phyloP scores from a whole-genome alignment of 2,113 vertebrate species.

The Myiozetetes cayanensis region DNA sequence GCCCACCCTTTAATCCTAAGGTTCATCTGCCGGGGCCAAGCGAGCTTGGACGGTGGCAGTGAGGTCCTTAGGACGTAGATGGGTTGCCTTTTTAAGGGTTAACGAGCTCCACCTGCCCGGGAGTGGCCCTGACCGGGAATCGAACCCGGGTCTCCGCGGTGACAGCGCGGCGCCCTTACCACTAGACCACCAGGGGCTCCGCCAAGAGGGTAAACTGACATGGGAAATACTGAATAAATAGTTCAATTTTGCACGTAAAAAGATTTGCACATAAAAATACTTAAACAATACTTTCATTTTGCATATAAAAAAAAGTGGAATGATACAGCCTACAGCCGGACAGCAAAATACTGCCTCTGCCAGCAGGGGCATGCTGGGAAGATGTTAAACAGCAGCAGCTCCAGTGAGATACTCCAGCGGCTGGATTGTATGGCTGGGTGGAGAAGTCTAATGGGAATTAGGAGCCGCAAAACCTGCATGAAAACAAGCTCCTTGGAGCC shows the following conservation, averaged over 20 bases:
- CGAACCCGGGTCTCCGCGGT: too few relatives aligned
- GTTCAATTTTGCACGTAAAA: neutral
- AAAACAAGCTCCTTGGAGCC: rapidly evolving
- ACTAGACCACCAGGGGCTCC: too few relatives aligned
- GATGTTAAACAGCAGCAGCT: neutral
- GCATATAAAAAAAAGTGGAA: neutral
- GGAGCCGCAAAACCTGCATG: neutral
- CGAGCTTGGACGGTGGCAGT: too few relatives aligned
- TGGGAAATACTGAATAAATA: neutral
- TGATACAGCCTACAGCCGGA: neutral
- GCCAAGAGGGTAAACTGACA: neutral
- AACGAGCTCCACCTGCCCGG: too few relatives aligned
- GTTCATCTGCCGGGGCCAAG: too few relatives aligned
- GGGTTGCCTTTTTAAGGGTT: too few relatives aligned
- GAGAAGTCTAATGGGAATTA: neutral
- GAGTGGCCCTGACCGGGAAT: too few relatives aligned
- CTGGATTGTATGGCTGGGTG: neutral
- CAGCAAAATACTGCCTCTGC: neutral
- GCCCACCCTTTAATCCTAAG: too few relatives aligned
- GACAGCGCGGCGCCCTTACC: too few relatives aligned
- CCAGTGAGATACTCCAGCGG: neutral
- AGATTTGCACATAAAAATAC: neutral
- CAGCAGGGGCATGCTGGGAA: rapidly evolving
- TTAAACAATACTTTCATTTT: neutral
- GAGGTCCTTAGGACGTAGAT: too few relatives aligned